Evolutionary conservation across 2,797 vertebrate genomes (phyloP), one percentile per base, ranked within the genome.

Genomic region (Tenualosa thibaudeaui): DNA sequence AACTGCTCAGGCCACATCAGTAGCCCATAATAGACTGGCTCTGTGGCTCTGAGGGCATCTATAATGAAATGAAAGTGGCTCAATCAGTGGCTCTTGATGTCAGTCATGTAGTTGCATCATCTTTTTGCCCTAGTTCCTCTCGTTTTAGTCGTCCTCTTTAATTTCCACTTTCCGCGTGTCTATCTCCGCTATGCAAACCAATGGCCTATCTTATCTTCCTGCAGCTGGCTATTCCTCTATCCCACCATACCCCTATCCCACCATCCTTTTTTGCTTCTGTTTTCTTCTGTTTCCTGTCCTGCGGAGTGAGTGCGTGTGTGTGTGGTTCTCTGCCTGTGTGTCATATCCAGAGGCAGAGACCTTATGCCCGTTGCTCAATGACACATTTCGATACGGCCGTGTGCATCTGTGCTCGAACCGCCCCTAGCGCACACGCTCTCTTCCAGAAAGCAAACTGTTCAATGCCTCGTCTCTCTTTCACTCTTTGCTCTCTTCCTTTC

Each of bases 361-460:
- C 68, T 75, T 40, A 4, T 75, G 68, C 15, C 68, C 68, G 17
- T 75, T 43, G 37, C 68, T 75, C 68, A 75, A 17, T 75, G 68
- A 31, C 65, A 71, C 31, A 71, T 71, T 37, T 40, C 0, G 31
- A 75, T 43, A 37, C 68, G 31, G 68, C 68, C 68, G 13, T 19
- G 68, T 75, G 31, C 68, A 40, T 43, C 37, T 71, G 65, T 26
- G 4, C 65, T 71, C 12, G 13, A 31, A 15, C 9, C 17, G 31
- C 31, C 68, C 68, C 31, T 31, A 1, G 31, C 37, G 24, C 62
- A 43, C 31, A 17, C 68, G 5, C 19, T 17, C 68, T 19, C 26
- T 68, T 31, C 65, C 5, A 31, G 65, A 26, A 37, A 71, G 40
- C 65, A 71, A 31, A 5, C 65, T 40, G 65, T 71, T 71, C 65